Evolutionary conservation across 2,888 invertebrate species (phyloP), one percentile per base, ranked within the genome.

Genomic region (Xiphydria camelus): DNA sequence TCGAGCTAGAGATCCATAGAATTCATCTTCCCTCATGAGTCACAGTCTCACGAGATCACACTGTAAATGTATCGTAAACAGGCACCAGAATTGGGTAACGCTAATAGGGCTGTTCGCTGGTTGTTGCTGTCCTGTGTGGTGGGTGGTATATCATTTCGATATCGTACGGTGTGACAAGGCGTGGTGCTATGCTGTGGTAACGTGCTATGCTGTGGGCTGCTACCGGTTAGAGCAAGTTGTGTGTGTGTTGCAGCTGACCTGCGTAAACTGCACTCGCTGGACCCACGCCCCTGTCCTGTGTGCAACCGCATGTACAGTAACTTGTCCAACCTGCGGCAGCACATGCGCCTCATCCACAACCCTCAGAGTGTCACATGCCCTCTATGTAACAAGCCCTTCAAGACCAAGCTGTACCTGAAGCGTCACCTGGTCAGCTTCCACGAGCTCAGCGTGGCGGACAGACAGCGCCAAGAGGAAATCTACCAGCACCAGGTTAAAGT

Each of bases 291-390:
- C 55, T 83, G 83, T 76, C 81, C 80, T 62, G 81, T 82, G 71
- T 84, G 83, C 77, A 82, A 82, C 66, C 80, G 82, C 69, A 80
- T 82, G 66, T 83, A 83, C 78, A 83, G 82, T 77, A 83, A 83
- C 76, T 77, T 83, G 64, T 83, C 83, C 61, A 83, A 84, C 76
- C 78, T 83, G 60, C 78, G 83, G 54, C 83, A 84, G 68, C 83
- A 84, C 76, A 81, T 84, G 77, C 81, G 83, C 73, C 78, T 83
- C 61, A 83, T 84, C 70, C 83, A 84, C 75, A 81, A 81, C 75
- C 83, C 83, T 53, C 82, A 81, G 67, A 80, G 79, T 68, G 82
- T 82, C 63, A 78, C 78, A 64, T 83, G 83, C 73, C 79, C 80
- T 53, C 76, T 82, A 58, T 84, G 83, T 75, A 78, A 78, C 71